Evolutionary conservation across 1,140 invertebrate species (phyloP).

Genomic region (Lasaia peninsularis): DNA sequence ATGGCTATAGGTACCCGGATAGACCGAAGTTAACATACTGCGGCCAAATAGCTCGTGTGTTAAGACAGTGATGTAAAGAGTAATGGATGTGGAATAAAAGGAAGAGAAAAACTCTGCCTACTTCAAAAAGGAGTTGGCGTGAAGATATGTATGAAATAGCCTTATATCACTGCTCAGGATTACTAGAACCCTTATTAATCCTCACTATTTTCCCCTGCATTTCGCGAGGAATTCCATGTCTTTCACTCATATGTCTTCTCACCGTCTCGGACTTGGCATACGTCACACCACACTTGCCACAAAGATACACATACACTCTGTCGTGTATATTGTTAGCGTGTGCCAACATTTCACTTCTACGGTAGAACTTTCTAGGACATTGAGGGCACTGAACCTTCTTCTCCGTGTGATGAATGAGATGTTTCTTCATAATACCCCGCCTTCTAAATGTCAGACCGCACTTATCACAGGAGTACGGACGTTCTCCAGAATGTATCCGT

Average conservation of each 20-base stretch:
- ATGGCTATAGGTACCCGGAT: no score
- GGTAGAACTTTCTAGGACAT: constrained; percentile 54
- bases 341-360: constrained; percentile 40
- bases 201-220: constrained; percentile 53
- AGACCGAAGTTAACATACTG: no score
- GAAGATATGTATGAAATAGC: no score
- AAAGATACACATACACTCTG: constrained; percentile 53
- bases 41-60: no score
- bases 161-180: constrained; percentile 22
- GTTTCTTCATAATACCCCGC: constrained; percentile 54
- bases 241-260: constrained; percentile 49
- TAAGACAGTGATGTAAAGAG: no score
- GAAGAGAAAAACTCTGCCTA: no score
- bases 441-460: constrained; percentile 61
- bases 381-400: constrained; percentile 52
- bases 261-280: constrained; percentile 55
- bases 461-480: constrained; percentile 60
- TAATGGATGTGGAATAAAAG: no score
- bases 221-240: constrained; percentile 56
- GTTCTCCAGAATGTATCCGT: constrained; percentile 54
- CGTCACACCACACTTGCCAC: constrained; percentile 46
- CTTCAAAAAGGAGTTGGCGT: no score
- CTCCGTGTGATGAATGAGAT: constrained; percentile 51
- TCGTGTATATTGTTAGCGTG: constrained; percentile 59
- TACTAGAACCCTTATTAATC: constrained; percentile 36